Evolutionary conservation across 2,797 vertebrate genomes (phyloP).

Genomic region (Myotis myotis): DNA sequence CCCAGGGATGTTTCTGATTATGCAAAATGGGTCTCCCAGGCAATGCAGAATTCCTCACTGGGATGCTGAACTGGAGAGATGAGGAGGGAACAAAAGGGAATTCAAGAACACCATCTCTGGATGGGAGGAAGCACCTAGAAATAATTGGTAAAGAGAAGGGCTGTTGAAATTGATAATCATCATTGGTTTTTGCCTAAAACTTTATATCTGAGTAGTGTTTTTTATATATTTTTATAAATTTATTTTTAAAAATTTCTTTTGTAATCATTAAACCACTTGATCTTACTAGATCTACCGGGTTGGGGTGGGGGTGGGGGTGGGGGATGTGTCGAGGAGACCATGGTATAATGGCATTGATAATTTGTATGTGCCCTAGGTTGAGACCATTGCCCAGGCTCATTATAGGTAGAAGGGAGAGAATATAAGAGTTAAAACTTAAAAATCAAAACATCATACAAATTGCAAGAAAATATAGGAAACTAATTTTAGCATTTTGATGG

Average conservation of each 20-base stretch:
- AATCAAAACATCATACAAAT: not conserved
- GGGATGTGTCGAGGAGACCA: not conserved
- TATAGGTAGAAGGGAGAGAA: not conserved
- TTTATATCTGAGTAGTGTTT: not conserved
- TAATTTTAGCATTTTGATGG: not conserved
- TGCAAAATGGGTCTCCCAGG: not conserved
- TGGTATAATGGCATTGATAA: not conserved
- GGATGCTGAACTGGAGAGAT: not conserved
- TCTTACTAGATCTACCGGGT: not conserved
- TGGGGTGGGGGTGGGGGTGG: accelerated
- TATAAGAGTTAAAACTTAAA: not conserved
- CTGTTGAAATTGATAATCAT: not conserved
- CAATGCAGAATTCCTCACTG: not conserved
- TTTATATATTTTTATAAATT: not conserved
- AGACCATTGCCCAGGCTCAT: not conserved
- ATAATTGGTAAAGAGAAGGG: not conserved
- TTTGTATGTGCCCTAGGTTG: not conserved
- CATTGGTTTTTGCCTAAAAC: not conserved
- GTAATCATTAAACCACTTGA: not conserved
- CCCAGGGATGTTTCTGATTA: not conserved
- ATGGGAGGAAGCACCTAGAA: not conserved
- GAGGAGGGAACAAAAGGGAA: not conserved
- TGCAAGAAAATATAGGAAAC: constrained; percentile 1
- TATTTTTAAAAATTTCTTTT: constrained; percentile 23
- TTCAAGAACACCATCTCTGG: not conserved